Conservation (phyloP, 2,113 vertebrate genomes). For the Agelaius phoeniceus region DNA sequence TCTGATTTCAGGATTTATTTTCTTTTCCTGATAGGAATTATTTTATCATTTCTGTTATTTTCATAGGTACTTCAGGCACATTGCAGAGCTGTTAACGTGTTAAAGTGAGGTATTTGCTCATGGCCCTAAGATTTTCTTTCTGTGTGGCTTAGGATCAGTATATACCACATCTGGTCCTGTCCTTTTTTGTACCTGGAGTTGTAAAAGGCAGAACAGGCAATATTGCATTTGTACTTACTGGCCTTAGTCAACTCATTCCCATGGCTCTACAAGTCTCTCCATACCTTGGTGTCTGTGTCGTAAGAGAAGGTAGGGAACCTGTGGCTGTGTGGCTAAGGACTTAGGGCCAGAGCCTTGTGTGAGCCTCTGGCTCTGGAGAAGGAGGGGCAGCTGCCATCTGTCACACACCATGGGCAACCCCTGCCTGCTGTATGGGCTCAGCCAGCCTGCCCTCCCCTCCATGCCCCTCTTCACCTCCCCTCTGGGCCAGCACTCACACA, state of each 20-base stretch:
- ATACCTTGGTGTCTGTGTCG: neutral
- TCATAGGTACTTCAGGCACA: neutral
- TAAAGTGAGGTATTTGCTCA: neutral
- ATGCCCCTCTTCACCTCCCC: neutral
- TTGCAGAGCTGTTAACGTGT: neutral
- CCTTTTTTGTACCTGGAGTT: neutral
- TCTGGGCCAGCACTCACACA: neutral
- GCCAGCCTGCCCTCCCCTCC: neutral
- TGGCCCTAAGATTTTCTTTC: neutral
- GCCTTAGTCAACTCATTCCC: neutral
- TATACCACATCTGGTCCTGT: neutral
- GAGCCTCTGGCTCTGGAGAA: neutral
- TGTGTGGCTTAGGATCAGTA: neutral
- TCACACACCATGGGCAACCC: fast-evolving
- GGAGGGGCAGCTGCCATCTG: neutral
- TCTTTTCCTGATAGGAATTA: neutral
- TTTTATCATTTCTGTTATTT: neutral
- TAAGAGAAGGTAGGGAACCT: neutral
- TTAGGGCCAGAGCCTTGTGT: too few relatives aligned
- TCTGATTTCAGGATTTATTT: neutral
- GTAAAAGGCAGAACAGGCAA: neutral
- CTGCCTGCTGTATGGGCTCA: fast-evolving
- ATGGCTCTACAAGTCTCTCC: neutral
- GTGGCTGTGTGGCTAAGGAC: neutral
- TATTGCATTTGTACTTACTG: too few relatives aligned